These are phyloP conservation scores for Drosophila athabasca DNA, from an alignment of 1,140 invertebrate genomes.

Conservation along the genomic window DNA sequence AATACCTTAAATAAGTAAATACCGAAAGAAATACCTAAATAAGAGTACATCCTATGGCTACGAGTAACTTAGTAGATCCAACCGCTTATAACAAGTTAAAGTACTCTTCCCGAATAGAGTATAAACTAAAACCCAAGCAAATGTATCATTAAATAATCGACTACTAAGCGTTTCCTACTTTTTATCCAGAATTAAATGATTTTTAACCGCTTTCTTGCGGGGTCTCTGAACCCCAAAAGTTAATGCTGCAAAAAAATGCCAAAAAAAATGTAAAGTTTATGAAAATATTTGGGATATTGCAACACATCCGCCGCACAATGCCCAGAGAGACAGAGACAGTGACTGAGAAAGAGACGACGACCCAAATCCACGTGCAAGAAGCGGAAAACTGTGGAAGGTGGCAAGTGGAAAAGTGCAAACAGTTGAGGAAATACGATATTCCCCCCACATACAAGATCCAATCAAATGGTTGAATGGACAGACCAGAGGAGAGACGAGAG, in stretches of 20 bases:
- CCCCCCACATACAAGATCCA: constrained; percentile 8
- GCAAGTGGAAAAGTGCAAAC: constrained; percentile 42
- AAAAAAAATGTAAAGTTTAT: constrained; percentile 5
- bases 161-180: neutral
- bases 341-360: constrained; percentile 1
- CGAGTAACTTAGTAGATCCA: no score
- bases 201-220: neutral
- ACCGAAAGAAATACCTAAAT: no score
- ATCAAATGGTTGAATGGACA: constrained; percentile 32
- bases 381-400: constrained; percentile 28
- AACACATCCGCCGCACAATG: constrained; percentile 34
- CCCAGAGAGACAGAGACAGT: no score
- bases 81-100: no score
- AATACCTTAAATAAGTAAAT: no score
- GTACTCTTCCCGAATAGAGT: no score
- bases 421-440: constrained; percentile 51
- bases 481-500: constrained; percentile 9
- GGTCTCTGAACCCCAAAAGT: constrained; percentile 34
- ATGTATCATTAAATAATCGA: no score
- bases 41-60: no score
- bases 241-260: constrained; percentile 20
- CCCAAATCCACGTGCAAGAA: constrained; percentile 18
- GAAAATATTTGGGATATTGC: constrained; percentile 35
- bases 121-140: no score
- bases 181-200: constrained; percentile 1